Evolutionary conservation across 2,888 invertebrate species (phyloP).

Genomic region (Dryomyza anilis): DNA sequence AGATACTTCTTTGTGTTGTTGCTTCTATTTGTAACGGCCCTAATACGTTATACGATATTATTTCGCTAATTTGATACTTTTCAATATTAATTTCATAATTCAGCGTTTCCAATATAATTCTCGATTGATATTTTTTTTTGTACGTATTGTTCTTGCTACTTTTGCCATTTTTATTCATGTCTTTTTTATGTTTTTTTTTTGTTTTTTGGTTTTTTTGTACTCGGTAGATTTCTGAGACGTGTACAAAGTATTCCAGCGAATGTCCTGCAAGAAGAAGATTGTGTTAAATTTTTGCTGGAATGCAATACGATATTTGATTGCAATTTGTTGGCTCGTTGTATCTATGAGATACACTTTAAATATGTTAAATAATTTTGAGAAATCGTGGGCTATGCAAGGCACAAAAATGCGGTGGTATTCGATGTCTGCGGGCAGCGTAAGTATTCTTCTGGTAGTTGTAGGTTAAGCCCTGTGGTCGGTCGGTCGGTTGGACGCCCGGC

Average conservation of each 20-base stretch:
- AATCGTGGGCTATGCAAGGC: not conserved
- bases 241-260: not conserved
- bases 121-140: not conserved
- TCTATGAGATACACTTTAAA: not conserved
- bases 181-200: not conserved
- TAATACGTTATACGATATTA: slow-evolving; percentile 53
- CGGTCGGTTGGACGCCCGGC: too few species aligned
- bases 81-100: slow-evolving; percentile 30
- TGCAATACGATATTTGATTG: slow-evolving; percentile 29
- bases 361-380: not conserved
- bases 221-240: not conserved
- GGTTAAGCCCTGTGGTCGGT: too few species aligned
- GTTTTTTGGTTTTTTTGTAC: not conserved
- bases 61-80: slow-evolving; percentile 58
- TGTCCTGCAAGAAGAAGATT: not conserved
- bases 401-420: not conserved
- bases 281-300: slow-evolving; percentile 9
- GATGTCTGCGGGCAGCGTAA: slow-evolving; percentile 19
- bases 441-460: too few species aligned
- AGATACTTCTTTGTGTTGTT: not conserved
- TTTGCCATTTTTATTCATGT: not conserved
- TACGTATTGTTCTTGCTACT: not conserved
- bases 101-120: not conserved
- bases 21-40: not conserved
- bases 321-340: not conserved